Base-by-base conservation (phyloP, 2,113 vertebrate species). In the Bujurquina vittata region DNA sequence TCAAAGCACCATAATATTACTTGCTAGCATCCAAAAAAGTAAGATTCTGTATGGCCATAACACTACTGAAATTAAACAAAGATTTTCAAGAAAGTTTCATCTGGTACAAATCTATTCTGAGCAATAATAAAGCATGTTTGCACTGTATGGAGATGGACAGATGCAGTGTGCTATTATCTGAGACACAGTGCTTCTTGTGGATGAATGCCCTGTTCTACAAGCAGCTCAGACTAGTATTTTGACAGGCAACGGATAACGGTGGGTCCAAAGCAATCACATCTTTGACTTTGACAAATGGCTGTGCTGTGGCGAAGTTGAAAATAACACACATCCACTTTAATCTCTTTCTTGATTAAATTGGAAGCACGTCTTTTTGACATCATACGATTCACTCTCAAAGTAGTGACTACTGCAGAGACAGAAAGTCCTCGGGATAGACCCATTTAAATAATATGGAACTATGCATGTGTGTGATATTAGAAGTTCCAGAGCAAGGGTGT, bases 241-340 rank as follows among this genome's bases (percentile, higher is more conserved):
- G 98, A 98, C 97, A 98, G 96, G 97, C 96, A 93, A 95, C 96
- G 97, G 97, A 98, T 98, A 98, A 97, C 96, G 96, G 96, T 95
- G 95, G 97, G 97, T 99, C 97, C 97, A 98, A 98, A 98, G 97
- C 97, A 99, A 99, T 99, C 98, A 98, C 97, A 97, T 96, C 96
- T 96, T 95, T 98, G 97, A 99, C 98, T 97, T 98, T 99, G 98
- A 99, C 97, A 98, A 98, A 99, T 99, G 97, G 96, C 87, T 96
- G 96, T 96, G 96, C 97, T 96, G 96, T 94, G 94, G 97, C 91
- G 95, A 97, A 98, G 97, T 98, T 98, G 97, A 98, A 97, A 98
- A 98, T 98, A 98, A 98, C 97, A 98, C 97, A 97, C 97, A 98
- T 98, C 97, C 97, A 98, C 97, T 98, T 98, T 97, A 98, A 98